Evolutionary conservation across 2,113 vertebrate species (phyloP), one percentile per base, ranked within the genome.

Genomic region (Calidris pygmaea): DNA sequence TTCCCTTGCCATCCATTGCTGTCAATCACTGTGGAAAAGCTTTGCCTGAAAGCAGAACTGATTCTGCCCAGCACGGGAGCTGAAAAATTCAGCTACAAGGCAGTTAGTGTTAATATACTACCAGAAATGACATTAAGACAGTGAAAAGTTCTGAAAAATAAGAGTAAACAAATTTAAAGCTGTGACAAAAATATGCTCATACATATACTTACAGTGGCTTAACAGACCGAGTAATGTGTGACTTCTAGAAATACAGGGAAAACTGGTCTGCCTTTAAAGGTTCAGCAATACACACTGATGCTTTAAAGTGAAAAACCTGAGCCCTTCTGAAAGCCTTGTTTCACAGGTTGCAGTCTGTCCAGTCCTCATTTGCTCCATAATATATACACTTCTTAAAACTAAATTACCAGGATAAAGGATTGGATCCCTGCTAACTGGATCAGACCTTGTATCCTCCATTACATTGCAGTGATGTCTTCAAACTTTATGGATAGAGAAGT

Each of bases 1-100:
- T 62, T 78, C 1, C 2, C 9, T 86, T 78, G 50, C 80, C 45
- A 93, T 76, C 70, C 93, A 84, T 91, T 95, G 67, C 91, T 93
- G 93, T 68, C 96, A 97, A 53, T 97, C 96, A 98, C 85, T 41
- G 20, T 8, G 26, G 77, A 87, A 86, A 90, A 95, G 80, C 73
- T 65, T 45, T 88, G 67, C 85, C 85, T 73, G 86, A 92, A 79
- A 95, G 75, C 78, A 91, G 85, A 95, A 93, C 62, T 65, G 90
- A 96, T 94, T 96, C 66, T 82, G 70, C 85, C 92, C 96, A 92
- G 87, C 85, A 60, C 89, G 83, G 73, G 94, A 94, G 71, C 56
- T 81, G 68, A 81, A 93, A 88, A 76, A 70, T 18, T 50, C 59
- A 89, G 82, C 83, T 85, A 85, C 3, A 26, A 89, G 92, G 88